phyloP scores from a whole-genome alignment of 2,888 invertebrate species.

The Melikaiella ostensackeni region DNA sequence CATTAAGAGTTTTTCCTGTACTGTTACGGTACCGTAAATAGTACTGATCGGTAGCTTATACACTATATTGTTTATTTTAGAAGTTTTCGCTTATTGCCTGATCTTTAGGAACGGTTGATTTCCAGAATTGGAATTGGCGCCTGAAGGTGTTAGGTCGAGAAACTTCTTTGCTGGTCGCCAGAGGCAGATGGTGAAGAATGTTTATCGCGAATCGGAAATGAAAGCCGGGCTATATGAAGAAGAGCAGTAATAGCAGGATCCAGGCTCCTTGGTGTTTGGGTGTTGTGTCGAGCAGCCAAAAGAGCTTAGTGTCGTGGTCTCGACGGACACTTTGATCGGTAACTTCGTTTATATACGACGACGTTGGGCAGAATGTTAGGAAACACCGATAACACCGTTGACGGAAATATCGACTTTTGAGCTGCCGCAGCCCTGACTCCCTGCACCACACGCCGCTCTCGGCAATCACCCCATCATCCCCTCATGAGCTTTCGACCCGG shows the following conservation, averaged over 20 bases:
- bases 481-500: slow-evolving; percentile 29
- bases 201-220: slow-evolving; percentile 26
- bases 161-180: background rate
- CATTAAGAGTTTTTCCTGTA: too few relatives aligned
- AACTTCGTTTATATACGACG: slow-evolving; percentile 70
- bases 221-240: slow-evolving; percentile 11
- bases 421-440: slow-evolving; percentile 51
- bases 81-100: too few relatives aligned
- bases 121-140: background rate
- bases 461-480: slow-evolving; percentile 38
- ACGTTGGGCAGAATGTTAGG: slow-evolving; percentile 69
- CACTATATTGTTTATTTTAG: too few relatives aligned
- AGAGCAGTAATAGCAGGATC: background rate
- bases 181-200: slow-evolving; percentile 21
- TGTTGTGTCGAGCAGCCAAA: slow-evolving; percentile 41
- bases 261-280: slow-evolving; percentile 24
- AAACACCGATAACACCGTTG: slow-evolving; percentile 75
- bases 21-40: too few relatives aligned
- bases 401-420: slow-evolving; percentile 76
- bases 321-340: slow-evolving; percentile 70
- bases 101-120: too few relatives aligned
- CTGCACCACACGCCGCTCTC: slow-evolving; percentile 47
- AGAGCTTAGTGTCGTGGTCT: slow-evolving; percentile 45
- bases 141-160: slow-evolving; percentile 21
- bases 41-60: too few relatives aligned